Evolutionary conservation across 2,797 vertebrate genomes (phyloP).

Genomic region (Rhinophrynus dorsalis): DNA sequence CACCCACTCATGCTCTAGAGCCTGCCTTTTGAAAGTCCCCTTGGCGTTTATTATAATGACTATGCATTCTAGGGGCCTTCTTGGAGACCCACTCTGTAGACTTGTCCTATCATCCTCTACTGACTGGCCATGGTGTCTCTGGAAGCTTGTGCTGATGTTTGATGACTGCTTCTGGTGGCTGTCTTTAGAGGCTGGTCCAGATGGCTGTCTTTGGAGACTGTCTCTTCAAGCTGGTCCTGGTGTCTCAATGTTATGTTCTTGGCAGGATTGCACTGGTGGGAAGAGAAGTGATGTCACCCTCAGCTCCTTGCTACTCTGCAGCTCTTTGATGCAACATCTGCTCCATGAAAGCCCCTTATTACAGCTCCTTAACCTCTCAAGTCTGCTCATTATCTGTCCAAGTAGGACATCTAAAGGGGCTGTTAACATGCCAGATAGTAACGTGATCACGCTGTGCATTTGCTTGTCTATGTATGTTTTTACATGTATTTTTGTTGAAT

Average conservation of each 20-base stretch:
- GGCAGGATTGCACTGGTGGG: not conserved
- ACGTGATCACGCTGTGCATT: constrained; percentile 7
- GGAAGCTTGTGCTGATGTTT: too few relatives aligned
- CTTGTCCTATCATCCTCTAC: too few relatives aligned
- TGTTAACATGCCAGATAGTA: constrained; percentile 4
- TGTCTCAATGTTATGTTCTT: not conserved
- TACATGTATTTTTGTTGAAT: too few relatives aligned
- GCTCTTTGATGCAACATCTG: constrained; percentile 16
- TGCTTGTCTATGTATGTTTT: not conserved
- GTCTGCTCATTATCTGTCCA: constrained; percentile 15
- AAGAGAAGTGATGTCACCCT: not conserved
- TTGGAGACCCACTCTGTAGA: too few relatives aligned
- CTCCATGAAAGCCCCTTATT: constrained; percentile 24
- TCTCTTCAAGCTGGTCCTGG: not conserved
- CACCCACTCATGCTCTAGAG: too few relatives aligned
- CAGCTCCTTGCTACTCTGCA: not conserved
- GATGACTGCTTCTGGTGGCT: too few relatives aligned
- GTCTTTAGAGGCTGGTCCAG: too few relatives aligned
- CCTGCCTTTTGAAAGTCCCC: too few relatives aligned
- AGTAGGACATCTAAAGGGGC: not conserved
- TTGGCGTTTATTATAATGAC: too few relatives aligned
- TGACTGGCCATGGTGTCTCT: too few relatives aligned
- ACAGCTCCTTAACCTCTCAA: not conserved
- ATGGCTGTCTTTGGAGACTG: not conserved
- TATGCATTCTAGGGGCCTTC: too few relatives aligned